Conservation (phyloP, 2,888 invertebrate genomes). For the Aphodius sticticus region DNA sequence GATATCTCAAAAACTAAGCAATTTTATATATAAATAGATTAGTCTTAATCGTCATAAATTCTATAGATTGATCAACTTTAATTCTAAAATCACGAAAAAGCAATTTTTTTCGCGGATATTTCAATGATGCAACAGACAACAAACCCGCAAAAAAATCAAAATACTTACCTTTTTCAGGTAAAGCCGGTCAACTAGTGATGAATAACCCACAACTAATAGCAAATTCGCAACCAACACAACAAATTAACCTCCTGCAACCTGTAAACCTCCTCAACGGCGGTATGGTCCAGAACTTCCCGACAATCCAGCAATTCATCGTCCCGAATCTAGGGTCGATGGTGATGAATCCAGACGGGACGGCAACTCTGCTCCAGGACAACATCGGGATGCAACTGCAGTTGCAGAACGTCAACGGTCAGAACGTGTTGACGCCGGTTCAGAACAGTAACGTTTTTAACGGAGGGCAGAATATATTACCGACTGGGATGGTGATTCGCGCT, state of each 20-base stretch:
- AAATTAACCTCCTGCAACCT: conserved; percentile 81
- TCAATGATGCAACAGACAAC: no score
- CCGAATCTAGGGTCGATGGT: conserved; percentile 84
- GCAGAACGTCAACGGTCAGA: conserved; percentile 82
- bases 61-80: no score
- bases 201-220: conserved; percentile 78
- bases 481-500: conserved; percentile 81
- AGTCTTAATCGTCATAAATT: no score
- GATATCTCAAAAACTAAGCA: no score
- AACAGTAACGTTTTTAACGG: conserved; percentile 71
- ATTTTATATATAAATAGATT: no score
- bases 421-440: conserved; percentile 77
- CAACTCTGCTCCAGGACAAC: conserved; percentile 76
- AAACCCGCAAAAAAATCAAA: no score
- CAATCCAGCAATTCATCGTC: conserved; percentile 84
- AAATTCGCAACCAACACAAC: conserved; percentile 60
- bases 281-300: conserved; percentile 78
- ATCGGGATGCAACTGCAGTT: conserved; percentile 79
- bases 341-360: conserved; percentile 77
- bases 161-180: conserved; percentile 54
- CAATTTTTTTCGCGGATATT: no score
- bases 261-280: conserved; percentile 81
- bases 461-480: conserved; percentile 70
- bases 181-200: conserved; percentile 79
- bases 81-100: no score